Base-by-base conservation (phyloP, 2,113 vertebrate species). In the Uropsilus gracilis region DNA sequence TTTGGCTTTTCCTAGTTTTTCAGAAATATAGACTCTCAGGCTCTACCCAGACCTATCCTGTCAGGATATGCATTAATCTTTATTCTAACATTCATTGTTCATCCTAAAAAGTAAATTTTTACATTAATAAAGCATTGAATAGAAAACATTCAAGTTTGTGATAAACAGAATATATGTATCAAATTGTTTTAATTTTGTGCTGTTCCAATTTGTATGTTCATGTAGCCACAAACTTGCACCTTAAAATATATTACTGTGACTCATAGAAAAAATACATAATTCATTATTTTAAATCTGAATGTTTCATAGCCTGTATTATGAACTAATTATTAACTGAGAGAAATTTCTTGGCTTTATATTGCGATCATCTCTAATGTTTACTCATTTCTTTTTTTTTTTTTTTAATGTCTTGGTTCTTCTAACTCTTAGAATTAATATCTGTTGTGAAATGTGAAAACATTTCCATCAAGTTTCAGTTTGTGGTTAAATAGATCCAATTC, bases 401-500 rank as follows among this genome's bases (percentile, higher is more conserved):
- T 17, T 32, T 24, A 14, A 1, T 73, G 4, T 88, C 46, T 89
- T 55, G n/a, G 8, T 87, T 57, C 34, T 94, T 85, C 20, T 53
- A 24, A 1, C 13, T 89, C 8, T 48, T 90, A 24, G 59, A 22
- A 20, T 91, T 88, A 50, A 10, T 42, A 44, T 66, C 28, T 91
- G 73, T 30, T 61, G 10, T 91, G 24, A 95, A 24, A 86, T 92
- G 28, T 90, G 64, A 66, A 85, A 94, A 71, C 53, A 55, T 84
- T 94, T 71, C 73, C 44, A 50, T 93, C 6, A 69, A 81, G 50
- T 88, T 94, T 82, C 63, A 59, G 6, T 92, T 94, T 89, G 20
- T 93, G 39, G 18, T n/a, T 37, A 77, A 37, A 24, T 82, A 30
- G 44, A 66, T 32, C 76, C 18, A 76, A 4, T 80, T 86, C 59